These are phyloP conservation scores for Norana najaformis DNA, from an alignment of 2,888 invertebrate species.

Conservation along the genomic window DNA sequence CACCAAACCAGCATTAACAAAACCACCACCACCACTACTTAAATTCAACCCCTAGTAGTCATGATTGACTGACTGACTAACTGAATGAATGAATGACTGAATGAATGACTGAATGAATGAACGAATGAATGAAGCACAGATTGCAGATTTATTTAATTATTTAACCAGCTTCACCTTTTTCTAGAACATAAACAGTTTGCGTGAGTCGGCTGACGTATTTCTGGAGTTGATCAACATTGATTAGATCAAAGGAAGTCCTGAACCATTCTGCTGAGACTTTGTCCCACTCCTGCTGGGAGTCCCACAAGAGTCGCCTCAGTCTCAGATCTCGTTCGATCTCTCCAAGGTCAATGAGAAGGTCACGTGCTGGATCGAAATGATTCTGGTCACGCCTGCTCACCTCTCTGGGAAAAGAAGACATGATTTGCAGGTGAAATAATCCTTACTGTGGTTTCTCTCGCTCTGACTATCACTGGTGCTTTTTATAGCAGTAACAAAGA, in stretches of 20 bases:
- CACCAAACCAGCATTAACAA: too few species aligned
- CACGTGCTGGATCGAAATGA: constrained; percentile 49
- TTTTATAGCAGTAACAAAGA: too few species aligned
- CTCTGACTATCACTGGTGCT: too few species aligned
- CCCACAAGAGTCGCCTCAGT: constrained; percentile 79
- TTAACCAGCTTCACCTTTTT: constrained; percentile 55
- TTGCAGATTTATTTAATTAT: not conserved
- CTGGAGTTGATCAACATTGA: constrained; percentile 60
- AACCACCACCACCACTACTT: too few species aligned
- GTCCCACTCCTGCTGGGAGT: constrained; percentile 77
- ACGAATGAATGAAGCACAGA: not conserved
- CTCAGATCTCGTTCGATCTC: constrained; percentile 71
- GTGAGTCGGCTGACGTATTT: constrained; percentile 61
- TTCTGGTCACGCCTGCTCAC: not conserved
- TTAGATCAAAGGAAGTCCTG: constrained; percentile 55
- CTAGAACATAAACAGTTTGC: constrained; percentile 63
- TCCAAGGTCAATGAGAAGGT: constrained; percentile 57
- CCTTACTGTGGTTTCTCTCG: too few species aligned
- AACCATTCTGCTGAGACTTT: constrained; percentile 55
- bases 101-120: not conserved
- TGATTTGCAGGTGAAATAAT: not conserved
- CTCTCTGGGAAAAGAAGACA: not conserved
- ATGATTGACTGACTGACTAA: not conserved
- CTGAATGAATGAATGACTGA: not conserved
- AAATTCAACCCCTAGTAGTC: too few species aligned